Conservation (phyloP, 2,113 vertebrate genomes). For the Atractosteus spatula region DNA sequence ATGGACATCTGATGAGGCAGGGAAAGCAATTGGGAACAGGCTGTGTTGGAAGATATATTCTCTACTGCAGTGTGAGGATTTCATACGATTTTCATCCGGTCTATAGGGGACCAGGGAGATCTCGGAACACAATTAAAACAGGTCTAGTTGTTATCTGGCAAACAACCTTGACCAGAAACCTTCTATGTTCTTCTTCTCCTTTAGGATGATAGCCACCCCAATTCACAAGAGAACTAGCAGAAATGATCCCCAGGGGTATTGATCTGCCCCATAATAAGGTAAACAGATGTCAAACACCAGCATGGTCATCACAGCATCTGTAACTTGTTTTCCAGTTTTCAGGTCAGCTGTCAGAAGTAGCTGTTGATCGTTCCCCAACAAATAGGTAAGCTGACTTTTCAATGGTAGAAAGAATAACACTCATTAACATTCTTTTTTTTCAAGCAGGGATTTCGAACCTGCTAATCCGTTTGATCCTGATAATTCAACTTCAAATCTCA, state of each 20-base stretch:
- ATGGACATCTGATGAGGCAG: constrained; percentile 3
- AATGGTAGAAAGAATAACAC: not conserved
- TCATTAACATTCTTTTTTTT: not conserved
- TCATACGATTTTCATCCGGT: not conserved
- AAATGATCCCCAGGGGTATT: not conserved
- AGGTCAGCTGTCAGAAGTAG: not conserved
- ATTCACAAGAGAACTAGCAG: not conserved
- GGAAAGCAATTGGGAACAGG: not conserved
- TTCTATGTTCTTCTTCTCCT: not conserved
- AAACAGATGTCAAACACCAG: not conserved
- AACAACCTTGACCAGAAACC: not conserved
- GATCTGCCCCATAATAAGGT: not conserved
- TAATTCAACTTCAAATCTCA: constrained; percentile 7
- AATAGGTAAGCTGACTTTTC: not conserved
- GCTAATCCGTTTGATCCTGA: not conserved
- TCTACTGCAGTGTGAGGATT: not conserved
- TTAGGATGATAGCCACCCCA: not conserved
- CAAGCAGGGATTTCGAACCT: not conserved
- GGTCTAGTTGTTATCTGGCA: not conserved
- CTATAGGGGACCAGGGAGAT: too few relatives aligned
- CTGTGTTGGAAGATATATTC: not conserved
- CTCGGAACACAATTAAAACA: not conserved
- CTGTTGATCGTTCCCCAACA: not conserved
- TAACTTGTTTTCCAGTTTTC: not conserved
- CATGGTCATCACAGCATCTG: too few relatives aligned